A percentile compares a stretch with the other conserved stretches of the same genome.
Conservation (phyloP, 2,113 vertebrate genomes). For the Phoenicopterus ruber region DNA sequence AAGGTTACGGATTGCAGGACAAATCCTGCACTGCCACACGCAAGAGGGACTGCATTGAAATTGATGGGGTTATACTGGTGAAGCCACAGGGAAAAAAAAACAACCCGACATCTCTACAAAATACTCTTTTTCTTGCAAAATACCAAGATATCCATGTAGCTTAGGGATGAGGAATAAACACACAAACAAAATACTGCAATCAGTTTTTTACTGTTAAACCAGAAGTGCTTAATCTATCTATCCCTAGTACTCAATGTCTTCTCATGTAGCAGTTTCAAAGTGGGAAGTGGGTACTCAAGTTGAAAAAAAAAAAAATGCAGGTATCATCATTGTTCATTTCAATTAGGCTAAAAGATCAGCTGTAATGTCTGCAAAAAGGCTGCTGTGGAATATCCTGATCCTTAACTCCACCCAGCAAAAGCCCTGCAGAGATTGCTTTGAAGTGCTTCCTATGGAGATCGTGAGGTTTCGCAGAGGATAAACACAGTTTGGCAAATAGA, state of each 20-base stretch:
- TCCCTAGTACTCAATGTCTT: background rate
- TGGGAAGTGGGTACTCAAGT: background rate
- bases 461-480: slow-evolving; percentile 39
- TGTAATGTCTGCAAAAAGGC: background rate
- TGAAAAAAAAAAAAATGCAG: background rate
- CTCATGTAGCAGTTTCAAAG: background rate
- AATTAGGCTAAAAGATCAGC: slow-evolving; percentile 28
- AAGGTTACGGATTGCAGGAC: background rate
- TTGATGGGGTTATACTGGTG: background rate
- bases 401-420: slow-evolving; percentile 19
- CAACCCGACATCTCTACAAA: background rate
- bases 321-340: background rate
- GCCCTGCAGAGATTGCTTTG: slow-evolving; percentile 12
- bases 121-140: background rate
- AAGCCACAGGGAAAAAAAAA: background rate
- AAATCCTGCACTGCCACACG: background rate
- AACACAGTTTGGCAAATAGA: slow-evolving; percentile 56
- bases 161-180: background rate
- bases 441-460: slow-evolving; percentile 33
- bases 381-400: slow-evolving; percentile 6
- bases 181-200: background rate
- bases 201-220: background rate
- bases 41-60: background rate
- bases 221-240: background rate
- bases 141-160: background rate